Conservation (phyloP, 2,797 vertebrate genomes). For the Notamacropus eugenii region DNA sequence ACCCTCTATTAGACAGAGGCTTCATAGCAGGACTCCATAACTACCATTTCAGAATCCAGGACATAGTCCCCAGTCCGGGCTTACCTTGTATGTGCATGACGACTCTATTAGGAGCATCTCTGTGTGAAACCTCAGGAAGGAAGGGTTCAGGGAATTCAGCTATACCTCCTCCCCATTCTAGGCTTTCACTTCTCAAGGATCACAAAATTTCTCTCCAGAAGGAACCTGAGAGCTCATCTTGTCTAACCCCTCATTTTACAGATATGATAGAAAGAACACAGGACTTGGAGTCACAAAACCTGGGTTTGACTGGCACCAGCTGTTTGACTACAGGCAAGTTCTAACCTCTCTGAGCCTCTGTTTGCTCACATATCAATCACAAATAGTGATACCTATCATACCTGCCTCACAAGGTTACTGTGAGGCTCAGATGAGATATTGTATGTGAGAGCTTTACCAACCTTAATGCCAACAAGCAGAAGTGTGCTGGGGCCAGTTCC, state of each 20-base stretch:
- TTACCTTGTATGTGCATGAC: neutral
- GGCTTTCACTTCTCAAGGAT: neutral
- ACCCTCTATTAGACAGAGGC: conserved; percentile 7
- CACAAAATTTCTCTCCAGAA: neutral
- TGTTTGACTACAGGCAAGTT: neutral
- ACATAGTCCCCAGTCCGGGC: neutral
- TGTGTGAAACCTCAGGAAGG: neutral
- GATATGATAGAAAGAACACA: neutral
- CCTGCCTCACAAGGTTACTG: neutral
- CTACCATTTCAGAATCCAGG: neutral
- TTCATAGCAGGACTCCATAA: neutral
- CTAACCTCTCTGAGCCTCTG: neutral
- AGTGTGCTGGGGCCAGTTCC: neutral
- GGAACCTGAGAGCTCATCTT: neutral
- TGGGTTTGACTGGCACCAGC: neutral
- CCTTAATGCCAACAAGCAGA: neutral
- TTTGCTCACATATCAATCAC: neutral
- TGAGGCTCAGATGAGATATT: neutral
- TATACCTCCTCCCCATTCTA: neutral
- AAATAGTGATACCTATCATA: neutral
- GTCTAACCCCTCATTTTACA: neutral
- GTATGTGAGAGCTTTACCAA: neutral
- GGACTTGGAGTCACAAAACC: neutral
- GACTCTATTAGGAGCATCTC: neutral
- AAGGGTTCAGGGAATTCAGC: neutral